Evolutionary conservation across 1,140 invertebrate genomes (phyloP).

Genomic region (Planococcus citri): DNA sequence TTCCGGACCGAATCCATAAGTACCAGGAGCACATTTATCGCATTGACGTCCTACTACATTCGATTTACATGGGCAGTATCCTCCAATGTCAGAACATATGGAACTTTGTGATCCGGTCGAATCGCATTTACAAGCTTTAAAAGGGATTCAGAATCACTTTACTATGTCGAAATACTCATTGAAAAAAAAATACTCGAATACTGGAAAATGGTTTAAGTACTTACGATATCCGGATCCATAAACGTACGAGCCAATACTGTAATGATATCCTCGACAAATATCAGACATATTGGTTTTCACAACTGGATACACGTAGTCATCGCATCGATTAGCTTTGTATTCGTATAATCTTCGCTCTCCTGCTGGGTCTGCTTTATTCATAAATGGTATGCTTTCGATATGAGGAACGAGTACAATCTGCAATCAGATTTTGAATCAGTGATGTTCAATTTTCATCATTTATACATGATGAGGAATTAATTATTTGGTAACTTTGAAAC

Average conservation of each 20-base stretch:
- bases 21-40: constrained; percentile 88
- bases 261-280: constrained; percentile 63
- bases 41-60: constrained; percentile 90
- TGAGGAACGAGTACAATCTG: constrained; percentile 70
- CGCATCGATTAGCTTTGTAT: constrained; percentile 70
- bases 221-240: constrained; percentile 60
- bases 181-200: neutral
- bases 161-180: constrained; percentile 21
- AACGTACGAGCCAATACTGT: constrained; percentile 66
- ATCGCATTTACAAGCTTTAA: constrained; percentile 73
- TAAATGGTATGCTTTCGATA: constrained; percentile 72
- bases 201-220: constrained; percentile 22
- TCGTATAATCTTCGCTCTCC: constrained; percentile 50
- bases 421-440: constrained; percentile 25
- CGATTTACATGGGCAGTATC: constrained; percentile 83
- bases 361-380: constrained; percentile 45
- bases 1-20: constrained; percentile 87
- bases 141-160: neutral
- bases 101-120: constrained; percentile 82
- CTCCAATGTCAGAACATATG: constrained; percentile 75
- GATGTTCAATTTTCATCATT: too few relatives aligned
- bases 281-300: constrained; percentile 48
- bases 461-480: too few relatives aligned
- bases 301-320: constrained; percentile 54
- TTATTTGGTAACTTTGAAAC: too few relatives aligned